Base-by-base conservation (phyloP, 2,113 vertebrate genomes). In the Oncorhynchus kisutch region DNA sequence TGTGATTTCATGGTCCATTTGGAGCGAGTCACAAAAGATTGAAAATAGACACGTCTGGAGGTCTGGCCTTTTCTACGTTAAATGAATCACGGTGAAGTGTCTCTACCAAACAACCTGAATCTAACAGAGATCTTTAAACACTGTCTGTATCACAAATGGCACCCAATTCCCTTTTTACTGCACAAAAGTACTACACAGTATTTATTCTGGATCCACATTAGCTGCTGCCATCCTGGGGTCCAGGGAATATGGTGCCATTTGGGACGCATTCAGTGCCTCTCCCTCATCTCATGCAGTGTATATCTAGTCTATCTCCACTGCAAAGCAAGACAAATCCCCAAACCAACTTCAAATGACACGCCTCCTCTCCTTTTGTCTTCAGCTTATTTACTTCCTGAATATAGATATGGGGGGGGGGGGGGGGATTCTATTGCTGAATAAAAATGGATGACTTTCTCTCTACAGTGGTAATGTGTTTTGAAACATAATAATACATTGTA, bases 1-100 rank as follows among this genome's bases (percentile, higher is more conserved):
- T 70, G 70, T 27, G 68, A 76, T 87, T 83, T 85, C 78, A 85
- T 68, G 70, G 77, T 78, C 72, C 79, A 83, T 85, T 83, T 85
- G 68, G 57, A 78, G 78, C 13, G 67, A 85, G 73, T 74, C 70
- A 76, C 69, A 54, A 67, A 69, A 67, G 80, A 25, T 74, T 77
- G 78, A 77, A 78, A 74, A 45, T 31, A 67, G 67, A 74, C 39
- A 51, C 22, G n/a, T 72, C 70, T 14, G 27, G 31, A 73, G 22
- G 22, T 39, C 57, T 34, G 49, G n/a, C 7, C 65, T 62, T 57
- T 75, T 20, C 78, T 78, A 24, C 84, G 82, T 80, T 79, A 25
- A 65, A 65, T 1, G 16, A 72, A 71, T 86, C 57, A 82, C 67
- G 71, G 60, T 70, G 65, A 65, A 83, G 67, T 87, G 74, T 18